These are phyloP conservation scores for Seira sanloemensis DNA, from an alignment of 2,888 invertebrate species.

Conservation along the genomic window DNA sequence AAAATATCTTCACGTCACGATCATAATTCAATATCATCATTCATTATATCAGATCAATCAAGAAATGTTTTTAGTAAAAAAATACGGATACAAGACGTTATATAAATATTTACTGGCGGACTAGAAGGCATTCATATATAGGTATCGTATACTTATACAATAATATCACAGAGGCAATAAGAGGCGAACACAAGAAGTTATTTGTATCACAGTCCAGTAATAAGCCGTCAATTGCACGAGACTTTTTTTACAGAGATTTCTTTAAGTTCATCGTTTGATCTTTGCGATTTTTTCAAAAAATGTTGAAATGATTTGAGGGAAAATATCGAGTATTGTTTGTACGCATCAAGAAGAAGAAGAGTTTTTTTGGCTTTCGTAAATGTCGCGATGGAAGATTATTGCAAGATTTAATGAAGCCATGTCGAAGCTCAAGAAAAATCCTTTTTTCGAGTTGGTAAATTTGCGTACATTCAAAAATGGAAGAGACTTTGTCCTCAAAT, in stretches of 20 bases:
- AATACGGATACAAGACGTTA: conserved; percentile 63
- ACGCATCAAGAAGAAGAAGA: background rate
- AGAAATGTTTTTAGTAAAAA: conserved; percentile 62
- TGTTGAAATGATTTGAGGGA: background rate
- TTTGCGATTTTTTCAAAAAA: background rate
- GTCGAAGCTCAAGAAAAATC: background rate
- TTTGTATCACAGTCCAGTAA: conserved; percentile 72
- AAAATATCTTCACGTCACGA: conserved; percentile 60
- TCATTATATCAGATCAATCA: conserved; percentile 53
- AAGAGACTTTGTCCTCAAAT: no score
- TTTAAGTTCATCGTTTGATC: no score
- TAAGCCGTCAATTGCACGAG: conserved; percentile 71
- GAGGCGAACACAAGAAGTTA: conserved; percentile 71
- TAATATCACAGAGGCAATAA: conserved; percentile 70
- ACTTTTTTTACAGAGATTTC: conserved; percentile 10
- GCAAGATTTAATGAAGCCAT: background rate
- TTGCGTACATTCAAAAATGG: background rate
- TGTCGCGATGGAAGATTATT: no score
- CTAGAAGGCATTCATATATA: conserved; percentile 64
- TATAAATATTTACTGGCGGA: conserved; percentile 61
- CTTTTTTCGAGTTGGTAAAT: background rate
- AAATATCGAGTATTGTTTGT: background rate
- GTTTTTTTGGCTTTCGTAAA: background rate
- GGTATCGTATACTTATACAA: conserved; percentile 46
- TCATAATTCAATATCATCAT: conserved; percentile 31